A percentile compares a stretch with the other conserved stretches of the same genome.
Evolutionary conservation across 2,113 vertebrate genomes (phyloP).

Genomic region (Mirza zaza): DNA sequence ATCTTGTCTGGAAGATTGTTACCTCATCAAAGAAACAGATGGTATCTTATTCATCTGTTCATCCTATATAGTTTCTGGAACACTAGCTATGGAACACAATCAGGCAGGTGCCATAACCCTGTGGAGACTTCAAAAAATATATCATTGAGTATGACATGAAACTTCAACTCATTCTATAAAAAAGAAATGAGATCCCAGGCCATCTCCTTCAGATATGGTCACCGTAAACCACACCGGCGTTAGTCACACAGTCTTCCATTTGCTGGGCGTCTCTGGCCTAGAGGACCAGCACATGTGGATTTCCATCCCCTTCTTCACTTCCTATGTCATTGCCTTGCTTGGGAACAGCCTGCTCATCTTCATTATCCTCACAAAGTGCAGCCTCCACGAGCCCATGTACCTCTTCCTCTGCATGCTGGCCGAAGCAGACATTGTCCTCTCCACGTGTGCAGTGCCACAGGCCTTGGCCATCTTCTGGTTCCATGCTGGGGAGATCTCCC

Average conservation of each 20-base stretch:
- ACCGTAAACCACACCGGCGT: background rate
- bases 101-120: background rate
- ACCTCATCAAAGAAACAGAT: background rate
- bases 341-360: too few relatives aligned
- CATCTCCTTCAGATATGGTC: background rate
- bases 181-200: background rate
- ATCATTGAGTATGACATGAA: background rate
- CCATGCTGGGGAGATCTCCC: too few relatives aligned
- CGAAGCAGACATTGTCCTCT: too few relatives aligned
- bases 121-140: background rate
- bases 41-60: background rate
- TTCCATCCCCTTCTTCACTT: background rate
- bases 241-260: background rate
- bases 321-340: too few relatives aligned
- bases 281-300: slow-evolving; percentile 38
- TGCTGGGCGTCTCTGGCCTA: slow-evolving; percentile 55
- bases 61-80: background rate
- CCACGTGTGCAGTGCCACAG: background rate
- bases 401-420: too few relatives aligned
- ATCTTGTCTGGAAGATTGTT: background rate
- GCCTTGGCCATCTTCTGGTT: slow-evolving; percentile 55
- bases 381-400: too few relatives aligned
- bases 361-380: too few relatives aligned
- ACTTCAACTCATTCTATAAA: background rate
- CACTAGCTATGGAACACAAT: background rate